These are phyloP conservation scores for Eretmochelys imbricata DNA, from an alignment of 2,113 vertebrate species.

Conservation along the genomic window DNA sequence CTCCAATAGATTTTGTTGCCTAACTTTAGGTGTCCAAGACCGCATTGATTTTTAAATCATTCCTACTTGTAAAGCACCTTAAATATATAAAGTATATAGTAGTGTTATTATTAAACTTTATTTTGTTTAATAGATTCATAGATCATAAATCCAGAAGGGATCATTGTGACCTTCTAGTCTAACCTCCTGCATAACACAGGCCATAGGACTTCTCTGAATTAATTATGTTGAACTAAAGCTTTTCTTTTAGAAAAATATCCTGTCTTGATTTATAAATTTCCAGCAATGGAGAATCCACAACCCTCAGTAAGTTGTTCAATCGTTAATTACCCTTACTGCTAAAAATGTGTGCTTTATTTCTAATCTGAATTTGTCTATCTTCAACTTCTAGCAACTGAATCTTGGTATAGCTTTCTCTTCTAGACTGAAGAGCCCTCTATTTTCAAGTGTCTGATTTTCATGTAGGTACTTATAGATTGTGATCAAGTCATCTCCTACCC, in stretches of 20 bases:
- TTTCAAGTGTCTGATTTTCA: neutral
- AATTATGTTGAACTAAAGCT: neutral
- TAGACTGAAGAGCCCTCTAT: neutral
- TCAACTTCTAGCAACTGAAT: neutral
- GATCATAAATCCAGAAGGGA: neutral
- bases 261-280: neutral
- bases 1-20: neutral
- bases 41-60: neutral
- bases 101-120: neutral
- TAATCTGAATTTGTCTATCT: neutral
- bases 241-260: neutral
- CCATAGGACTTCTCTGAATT: neutral
- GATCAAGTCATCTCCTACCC: neutral
- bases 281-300: neutral
- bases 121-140: neutral
- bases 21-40: neutral
- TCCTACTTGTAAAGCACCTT: neutral
- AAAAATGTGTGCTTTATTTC: neutral
- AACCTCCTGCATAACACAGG: neutral
- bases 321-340: neutral
- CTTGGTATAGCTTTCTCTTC: neutral
- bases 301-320: neutral
- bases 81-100: neutral
- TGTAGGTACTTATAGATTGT: neutral
- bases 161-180: neutral